Percentiles rank a stretch among this genome's conserved stretches.
phyloP scores from a whole-genome alignment of 2,888 invertebrate genomes.

The Trachelus iudaicus region DNA sequence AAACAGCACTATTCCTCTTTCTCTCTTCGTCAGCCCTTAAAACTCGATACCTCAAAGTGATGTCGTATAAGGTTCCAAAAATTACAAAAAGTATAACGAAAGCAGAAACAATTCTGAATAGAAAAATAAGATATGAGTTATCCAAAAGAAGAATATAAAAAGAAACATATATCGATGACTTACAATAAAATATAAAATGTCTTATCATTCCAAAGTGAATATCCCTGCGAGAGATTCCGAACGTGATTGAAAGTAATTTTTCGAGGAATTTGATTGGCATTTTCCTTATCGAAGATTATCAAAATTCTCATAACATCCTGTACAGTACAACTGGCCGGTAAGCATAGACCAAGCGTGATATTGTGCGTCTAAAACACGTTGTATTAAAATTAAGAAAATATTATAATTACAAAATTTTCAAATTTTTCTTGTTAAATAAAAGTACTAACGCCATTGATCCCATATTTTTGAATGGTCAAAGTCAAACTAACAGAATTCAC shows the following conservation, averaged over 20 bases:
- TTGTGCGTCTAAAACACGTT: conserved; percentile 32
- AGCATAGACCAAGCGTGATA: conserved; percentile 61
- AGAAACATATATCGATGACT: conserved; percentile 9
- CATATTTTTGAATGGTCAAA: conserved; percentile 31
- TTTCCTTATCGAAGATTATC: conserved; percentile 66
- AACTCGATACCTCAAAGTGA: conserved; percentile 46
- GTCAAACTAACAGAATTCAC: conserved; percentile 40
- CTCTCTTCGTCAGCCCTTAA: conserved; percentile 27
- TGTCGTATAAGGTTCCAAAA: conserved; percentile 67
- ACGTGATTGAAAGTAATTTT: conserved; percentile 35
- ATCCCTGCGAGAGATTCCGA: conserved; percentile 45
- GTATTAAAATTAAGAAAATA: conserved; percentile 1
- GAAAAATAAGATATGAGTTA: neutral
- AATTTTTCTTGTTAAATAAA: neutral
- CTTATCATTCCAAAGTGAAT: conserved; percentile 40
- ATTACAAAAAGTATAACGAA: conserved; percentile 59
- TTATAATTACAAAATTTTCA: neutral
- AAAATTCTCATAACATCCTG: conserved; percentile 67
- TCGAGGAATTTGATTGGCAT: conserved; percentile 63
- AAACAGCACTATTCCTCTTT: conserved; percentile 18
- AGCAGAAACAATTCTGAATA: conserved; percentile 39
- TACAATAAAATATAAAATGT: conserved; percentile 44
- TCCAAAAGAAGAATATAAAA: neutral
- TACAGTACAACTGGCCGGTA: conserved; percentile 66
- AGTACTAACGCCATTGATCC: conserved; percentile 37